Conservation (phyloP, 2,113 vertebrate species). For the Pelobates fuscus region DNA sequence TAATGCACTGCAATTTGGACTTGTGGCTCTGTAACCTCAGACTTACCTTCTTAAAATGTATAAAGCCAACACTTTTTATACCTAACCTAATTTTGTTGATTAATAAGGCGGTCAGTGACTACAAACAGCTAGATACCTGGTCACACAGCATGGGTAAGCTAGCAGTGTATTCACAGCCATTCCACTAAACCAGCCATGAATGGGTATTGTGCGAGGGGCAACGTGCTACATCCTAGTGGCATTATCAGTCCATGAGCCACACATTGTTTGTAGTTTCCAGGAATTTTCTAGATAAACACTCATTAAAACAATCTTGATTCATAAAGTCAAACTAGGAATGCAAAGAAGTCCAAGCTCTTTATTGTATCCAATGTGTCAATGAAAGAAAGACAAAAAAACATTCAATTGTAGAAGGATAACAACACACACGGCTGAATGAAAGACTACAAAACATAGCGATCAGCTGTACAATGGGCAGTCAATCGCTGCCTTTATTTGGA, state of each 20-base stretch:
- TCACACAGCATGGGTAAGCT: conserved; percentile 14
- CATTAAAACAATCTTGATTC: conserved; percentile 22
- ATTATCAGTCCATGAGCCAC: background rate
- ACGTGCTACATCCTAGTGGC: conserved; percentile 13
- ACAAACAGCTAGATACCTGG: background rate
- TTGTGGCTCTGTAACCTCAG: no score
- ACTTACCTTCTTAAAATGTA: no score
- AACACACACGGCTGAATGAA: background rate
- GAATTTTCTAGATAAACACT: conserved; percentile 31
- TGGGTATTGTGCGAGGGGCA: background rate
- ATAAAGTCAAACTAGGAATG: conserved; percentile 2
- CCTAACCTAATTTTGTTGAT: no score
- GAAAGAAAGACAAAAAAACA: background rate
- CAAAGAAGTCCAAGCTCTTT: background rate
- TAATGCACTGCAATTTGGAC: no score
- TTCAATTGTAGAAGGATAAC: background rate
- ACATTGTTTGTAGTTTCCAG: conserved; percentile 37
- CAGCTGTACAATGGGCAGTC: background rate
- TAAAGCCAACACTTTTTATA: no score
- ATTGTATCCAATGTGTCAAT: conserved; percentile 19
- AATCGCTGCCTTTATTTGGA: background rate
- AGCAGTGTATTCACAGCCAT: background rate
- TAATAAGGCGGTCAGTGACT: no score
- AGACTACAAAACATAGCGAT: conserved; percentile 12
- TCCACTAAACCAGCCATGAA: conserved; percentile 31